These are phyloP conservation scores for Pseudocheirus occidentalis DNA, from an alignment of 2,797 vertebrate genomes.

Conservation along the genomic window DNA sequence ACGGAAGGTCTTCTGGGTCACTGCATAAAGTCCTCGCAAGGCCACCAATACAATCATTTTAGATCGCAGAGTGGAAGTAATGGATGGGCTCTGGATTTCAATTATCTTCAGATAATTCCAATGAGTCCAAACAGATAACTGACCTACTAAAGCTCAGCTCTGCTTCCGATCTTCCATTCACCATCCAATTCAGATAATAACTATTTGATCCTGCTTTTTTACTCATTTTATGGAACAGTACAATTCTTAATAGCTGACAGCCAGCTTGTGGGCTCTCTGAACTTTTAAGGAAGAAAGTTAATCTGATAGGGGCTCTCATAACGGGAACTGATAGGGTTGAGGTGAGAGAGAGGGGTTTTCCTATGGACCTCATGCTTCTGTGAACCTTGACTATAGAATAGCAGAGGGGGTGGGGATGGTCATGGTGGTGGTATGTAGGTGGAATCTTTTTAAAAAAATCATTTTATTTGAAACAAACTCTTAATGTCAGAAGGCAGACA, in stretches of 20 bases:
- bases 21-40: constrained; percentile 48
- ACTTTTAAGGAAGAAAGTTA: constrained; percentile 2
- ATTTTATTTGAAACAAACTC: neutral
- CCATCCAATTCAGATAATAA: constrained; percentile 56
- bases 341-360: neutral
- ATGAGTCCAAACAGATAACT: constrained; percentile 67
- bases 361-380: neutral
- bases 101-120: constrained; percentile 71
- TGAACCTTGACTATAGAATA: neutral
- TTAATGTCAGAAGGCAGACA: neutral
- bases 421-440: neutral
- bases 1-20: constrained; percentile 52
- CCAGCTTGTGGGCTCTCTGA: constrained; percentile 9
- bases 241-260: neutral
- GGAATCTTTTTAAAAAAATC: neutral
- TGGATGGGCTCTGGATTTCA: constrained; percentile 65
- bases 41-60: constrained; percentile 58
- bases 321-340: neutral
- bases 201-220: neutral
- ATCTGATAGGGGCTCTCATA: too few relatives aligned
- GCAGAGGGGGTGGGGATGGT: neutral
- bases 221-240: neutral
- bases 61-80: constrained; percentile 54
- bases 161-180: neutral
- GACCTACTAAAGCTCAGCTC: constrained; percentile 52